phyloP scores from a whole-genome alignment of 2,888 invertebrate genomes.

The Drosophila antonietae region DNA sequence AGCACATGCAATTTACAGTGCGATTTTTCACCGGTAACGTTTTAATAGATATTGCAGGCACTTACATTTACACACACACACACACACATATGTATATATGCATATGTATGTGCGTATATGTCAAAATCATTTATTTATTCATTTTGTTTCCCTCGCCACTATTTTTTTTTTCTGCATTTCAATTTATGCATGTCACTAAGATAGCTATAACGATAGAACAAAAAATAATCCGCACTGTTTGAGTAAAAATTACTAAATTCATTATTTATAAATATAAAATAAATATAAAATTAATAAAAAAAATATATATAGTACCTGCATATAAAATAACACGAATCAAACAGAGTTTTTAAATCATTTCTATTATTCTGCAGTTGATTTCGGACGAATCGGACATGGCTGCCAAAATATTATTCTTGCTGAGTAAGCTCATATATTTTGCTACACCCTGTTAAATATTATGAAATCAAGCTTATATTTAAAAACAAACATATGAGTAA shows the following conservation, averaged over 20 bases:
- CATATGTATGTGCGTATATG: background rate
- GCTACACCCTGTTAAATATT: background rate
- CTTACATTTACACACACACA: background rate
- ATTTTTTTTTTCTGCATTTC: constrained; percentile 1
- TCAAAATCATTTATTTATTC: background rate
- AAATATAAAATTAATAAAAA: constrained; percentile 4
- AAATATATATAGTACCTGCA: constrained; percentile 1
- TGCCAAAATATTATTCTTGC: background rate
- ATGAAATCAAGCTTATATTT: background rate
- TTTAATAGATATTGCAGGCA: constrained; percentile 34
- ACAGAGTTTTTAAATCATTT: constrained; percentile 41
- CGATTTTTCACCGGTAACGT: constrained; percentile 67
- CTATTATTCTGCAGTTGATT: constrained; percentile 43
- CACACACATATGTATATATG: background rate
- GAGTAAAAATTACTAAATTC: constrained; percentile 3
- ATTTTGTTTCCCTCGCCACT: background rate
- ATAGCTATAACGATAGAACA: background rate
- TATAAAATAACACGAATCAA: constrained; percentile 5
- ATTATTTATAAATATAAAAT: constrained; percentile 23
- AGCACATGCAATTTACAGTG: constrained; percentile 70
- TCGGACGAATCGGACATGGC: background rate
- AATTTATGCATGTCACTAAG: constrained; percentile 4
- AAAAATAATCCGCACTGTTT: constrained; percentile 3
- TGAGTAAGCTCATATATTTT: background rate
- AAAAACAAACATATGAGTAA: background rate